Evolutionary conservation across 1,140 invertebrate species (phyloP).

Genomic region (Lordiphosa collinella): DNA sequence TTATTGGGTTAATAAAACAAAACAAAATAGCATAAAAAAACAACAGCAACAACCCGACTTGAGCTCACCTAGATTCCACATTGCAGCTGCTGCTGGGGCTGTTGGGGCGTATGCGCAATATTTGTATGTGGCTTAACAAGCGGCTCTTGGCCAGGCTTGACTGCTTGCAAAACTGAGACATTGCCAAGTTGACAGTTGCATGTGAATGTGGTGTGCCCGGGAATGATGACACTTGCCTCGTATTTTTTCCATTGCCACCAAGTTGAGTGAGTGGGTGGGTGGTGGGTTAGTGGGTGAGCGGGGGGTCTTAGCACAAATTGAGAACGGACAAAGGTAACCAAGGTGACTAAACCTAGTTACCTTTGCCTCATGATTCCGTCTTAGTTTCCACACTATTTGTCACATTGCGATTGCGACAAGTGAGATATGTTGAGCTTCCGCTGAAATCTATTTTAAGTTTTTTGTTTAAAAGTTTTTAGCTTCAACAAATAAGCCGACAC

Average conservation of each 20-base stretch:
- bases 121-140: slow-evolving; percentile 69
- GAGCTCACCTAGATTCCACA: slow-evolving; percentile 51
- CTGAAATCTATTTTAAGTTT: too few species aligned
- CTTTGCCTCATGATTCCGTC: slow-evolving; percentile 16
- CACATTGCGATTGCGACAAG: too few species aligned
- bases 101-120: slow-evolving; percentile 57
- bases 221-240: slow-evolving; percentile 7
- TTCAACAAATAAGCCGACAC: too few species aligned
- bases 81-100: neutral
- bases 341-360: slow-evolving; percentile 13
- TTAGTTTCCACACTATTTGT: neutral
- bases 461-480: too few species aligned
- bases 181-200: slow-evolving; percentile 43
- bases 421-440: too few species aligned
- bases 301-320: slow-evolving; percentile 13
- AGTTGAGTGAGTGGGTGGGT: too few species aligned
- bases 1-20: slow-evolving; percentile 76
- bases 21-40: slow-evolving; percentile 16
- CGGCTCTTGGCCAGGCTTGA: slow-evolving; percentile 13
- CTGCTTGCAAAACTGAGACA: slow-evolving; percentile 32
- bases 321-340: slow-evolving; percentile 66
- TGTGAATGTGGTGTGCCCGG: slow-evolving; percentile 6
- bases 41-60: slow-evolving; percentile 5
- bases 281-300: too few species aligned
- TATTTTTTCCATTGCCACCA: too few species aligned